Evolutionary conservation across 1,140 invertebrate species (phyloP).

Genomic region (Drosophila subpulchrella): DNA sequence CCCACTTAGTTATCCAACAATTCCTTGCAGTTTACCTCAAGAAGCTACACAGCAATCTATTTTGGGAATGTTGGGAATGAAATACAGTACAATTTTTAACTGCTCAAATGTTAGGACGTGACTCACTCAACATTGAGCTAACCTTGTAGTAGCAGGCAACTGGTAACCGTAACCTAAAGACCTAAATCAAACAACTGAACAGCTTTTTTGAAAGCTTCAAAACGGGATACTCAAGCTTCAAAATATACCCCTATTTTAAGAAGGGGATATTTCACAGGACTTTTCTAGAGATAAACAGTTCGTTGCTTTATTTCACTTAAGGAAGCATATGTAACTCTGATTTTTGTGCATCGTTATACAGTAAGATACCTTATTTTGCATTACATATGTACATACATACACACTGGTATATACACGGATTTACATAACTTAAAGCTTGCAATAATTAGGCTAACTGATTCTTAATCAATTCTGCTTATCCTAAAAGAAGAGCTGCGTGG

Average conservation of each 20-base stretch:
- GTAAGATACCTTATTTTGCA: conserved; percentile 24
- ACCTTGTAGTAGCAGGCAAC: conserved; percentile 17
- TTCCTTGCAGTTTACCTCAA: conserved; percentile 24
- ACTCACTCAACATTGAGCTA: conserved; percentile 42
- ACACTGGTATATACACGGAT: conserved; percentile 47
- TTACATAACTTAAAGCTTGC: conserved; percentile 67
- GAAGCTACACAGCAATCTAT: conserved; percentile 16
- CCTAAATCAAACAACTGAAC: conserved; percentile 16
- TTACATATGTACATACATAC: conserved; percentile 40
- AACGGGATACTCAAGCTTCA: conserved; percentile 5
- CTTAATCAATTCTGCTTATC: conserved; percentile 54
- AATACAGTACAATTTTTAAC: conserved; percentile 13
- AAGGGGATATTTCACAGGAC: background rate
- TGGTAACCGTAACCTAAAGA: conserved; percentile 49
- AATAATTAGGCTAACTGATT: conserved; percentile 51
- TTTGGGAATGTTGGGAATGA: conserved; percentile 32
- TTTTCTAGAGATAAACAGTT: conserved; percentile 45
- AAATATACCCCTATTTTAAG: conserved; percentile 5
- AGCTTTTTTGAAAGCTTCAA: conserved; percentile 27
- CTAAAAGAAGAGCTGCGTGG: conserved; percentile 9
- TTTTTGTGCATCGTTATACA: conserved; percentile 49
- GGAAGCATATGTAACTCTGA: conserved; percentile 53
- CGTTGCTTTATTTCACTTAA: conserved; percentile 39
- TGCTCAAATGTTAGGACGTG: background rate
- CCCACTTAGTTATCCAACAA: conserved; percentile 56